These are phyloP conservation scores for Ptilonorhynchus violaceus DNA, from an alignment of 2,113 vertebrate species.

Conservation along the genomic window DNA sequence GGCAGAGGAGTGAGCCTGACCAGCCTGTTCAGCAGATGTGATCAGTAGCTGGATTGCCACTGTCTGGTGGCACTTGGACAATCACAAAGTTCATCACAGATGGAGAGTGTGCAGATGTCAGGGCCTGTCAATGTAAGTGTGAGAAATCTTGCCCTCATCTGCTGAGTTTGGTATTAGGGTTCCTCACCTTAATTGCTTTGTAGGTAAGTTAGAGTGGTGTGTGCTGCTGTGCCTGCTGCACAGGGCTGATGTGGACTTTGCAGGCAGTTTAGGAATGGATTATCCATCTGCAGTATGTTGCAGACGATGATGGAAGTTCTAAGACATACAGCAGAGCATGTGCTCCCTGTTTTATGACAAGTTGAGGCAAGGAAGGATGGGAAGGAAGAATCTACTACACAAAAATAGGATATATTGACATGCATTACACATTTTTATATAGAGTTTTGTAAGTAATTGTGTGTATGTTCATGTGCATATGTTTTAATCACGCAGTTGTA, in stretches of 20 bases:
- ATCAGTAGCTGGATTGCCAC: neutral
- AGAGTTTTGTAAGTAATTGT: neutral
- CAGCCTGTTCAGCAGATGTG: neutral
- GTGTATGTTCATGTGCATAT: neutral
- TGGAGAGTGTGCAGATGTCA: neutral
- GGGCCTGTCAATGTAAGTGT: neutral
- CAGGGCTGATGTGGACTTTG: neutral
- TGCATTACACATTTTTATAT: neutral
- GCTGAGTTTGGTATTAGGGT: neutral
- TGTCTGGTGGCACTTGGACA: neutral
- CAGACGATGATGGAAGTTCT: neutral
- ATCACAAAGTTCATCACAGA: neutral
- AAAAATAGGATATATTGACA: neutral
- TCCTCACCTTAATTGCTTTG: neutral
- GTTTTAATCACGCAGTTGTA: neutral
- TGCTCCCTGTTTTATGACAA: neutral
- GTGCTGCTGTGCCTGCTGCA: neutral
- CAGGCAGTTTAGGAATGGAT: neutral
- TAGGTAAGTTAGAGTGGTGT: neutral
- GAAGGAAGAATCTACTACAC: neutral
- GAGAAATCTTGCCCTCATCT: neutral
- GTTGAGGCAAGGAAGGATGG: neutral
- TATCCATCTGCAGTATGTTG: neutral
- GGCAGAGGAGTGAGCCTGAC: neutral
- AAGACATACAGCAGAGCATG: neutral